Percentiles rank a stretch among this genome's conserved stretches.
phyloP scores from a whole-genome alignment of 1,140 invertebrate species.

The Lutraria rhynchaena region DNA sequence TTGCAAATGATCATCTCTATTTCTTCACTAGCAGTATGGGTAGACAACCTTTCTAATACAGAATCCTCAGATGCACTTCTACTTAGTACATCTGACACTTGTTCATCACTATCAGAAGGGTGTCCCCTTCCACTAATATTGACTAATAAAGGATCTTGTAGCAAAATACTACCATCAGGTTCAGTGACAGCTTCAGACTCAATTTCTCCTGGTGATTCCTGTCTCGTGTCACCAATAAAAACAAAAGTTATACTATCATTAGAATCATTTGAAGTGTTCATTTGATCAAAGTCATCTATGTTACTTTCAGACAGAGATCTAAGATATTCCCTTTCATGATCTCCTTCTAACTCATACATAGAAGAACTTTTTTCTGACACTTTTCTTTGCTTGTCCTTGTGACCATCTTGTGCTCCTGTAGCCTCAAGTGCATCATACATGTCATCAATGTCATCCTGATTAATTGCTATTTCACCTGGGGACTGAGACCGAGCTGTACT shows the following conservation, averaged over 20 bases:
- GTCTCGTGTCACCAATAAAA: conserved; percentile 63
- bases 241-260: conserved; percentile 77
- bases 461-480: conserved; percentile 60
- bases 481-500: conserved; percentile 60
- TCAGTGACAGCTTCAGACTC: not conserved
- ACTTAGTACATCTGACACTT: conserved; percentile 39
- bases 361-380: conserved; percentile 67
- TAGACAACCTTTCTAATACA: conserved; percentile 18
- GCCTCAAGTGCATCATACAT: conserved; percentile 6
- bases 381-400: conserved; percentile 21
- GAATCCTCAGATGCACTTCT: conserved; percentile 32
- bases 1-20: conserved; percentile 44
- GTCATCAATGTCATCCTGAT: conserved; percentile 22
- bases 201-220: not conserved
- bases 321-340: conserved; percentile 50
- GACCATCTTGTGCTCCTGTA: too few species aligned
- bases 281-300: conserved; percentile 62
- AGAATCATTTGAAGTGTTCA: conserved; percentile 56
- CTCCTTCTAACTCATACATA: conserved; percentile 60
- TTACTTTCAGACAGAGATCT: conserved; percentile 67
- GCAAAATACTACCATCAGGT: conserved; percentile 3
- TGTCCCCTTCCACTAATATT: conserved; percentile 48
- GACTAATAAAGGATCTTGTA: not conserved
- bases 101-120: conserved; percentile 12
- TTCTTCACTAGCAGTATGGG: conserved; percentile 55